Evolutionary conservation across 1,140 invertebrate genomes (phyloP), one percentile per base, ranked within the genome.

Genomic region (Papilio polytes): DNA sequence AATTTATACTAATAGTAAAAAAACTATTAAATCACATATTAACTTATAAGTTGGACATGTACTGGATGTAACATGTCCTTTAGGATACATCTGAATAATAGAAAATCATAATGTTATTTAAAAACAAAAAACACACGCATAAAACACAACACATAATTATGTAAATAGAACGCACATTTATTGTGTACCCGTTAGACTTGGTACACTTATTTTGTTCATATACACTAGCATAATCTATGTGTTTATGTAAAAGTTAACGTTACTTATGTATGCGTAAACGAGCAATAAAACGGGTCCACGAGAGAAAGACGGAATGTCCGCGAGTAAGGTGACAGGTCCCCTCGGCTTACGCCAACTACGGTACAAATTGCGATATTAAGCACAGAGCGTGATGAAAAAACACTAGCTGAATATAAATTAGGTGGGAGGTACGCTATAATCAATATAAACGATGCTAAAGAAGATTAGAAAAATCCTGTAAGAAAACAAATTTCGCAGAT

Each of bases 331-430:
- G 92, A 93, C 90, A 93, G 89, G 89, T 86, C 89, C 90, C 90
- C 89, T 87, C 89, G 88, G 88, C 92, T 92, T 92, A 93, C 91
- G 89, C 92, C 91, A 92, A 92, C 92, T 92, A 94, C 91, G 91
- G 91, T 90, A 94, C 94, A 94, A 94, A 95, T 93, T 92, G 94
- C 92, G 89, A 94, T 94, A 94, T 95, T 93, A 93, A 95, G 90
- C 92, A 94, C 92, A 87, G 87, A 90, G 87, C 91, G 92, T 94
- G 94, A 95, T 95, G 94, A 95, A 95, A 95, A 94, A 95, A 94
- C 94, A 93, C 94, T 90, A 90, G 89, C 94, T 93, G 94, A 95
- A 95, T 95, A 95, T 95, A 95, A 95, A 95, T 95, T 92, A 95
- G 92, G 91, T 88, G 85, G 90, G 89, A 91, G 90, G 86, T 88